Evolutionary conservation across 2,888 invertebrate genomes (phyloP).

Genomic region (Notodonta dromedarius): DNA sequence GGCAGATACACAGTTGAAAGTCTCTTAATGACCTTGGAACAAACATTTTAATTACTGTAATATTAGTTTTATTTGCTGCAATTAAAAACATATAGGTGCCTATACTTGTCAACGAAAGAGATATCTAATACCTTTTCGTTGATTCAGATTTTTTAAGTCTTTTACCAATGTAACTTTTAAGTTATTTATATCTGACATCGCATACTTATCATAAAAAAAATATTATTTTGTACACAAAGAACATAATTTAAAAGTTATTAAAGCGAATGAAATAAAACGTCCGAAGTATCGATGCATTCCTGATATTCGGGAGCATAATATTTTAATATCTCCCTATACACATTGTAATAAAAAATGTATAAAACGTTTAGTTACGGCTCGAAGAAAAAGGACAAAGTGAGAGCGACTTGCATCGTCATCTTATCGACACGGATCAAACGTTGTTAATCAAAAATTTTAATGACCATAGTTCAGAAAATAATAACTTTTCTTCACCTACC

Average conservation of each 20-base stretch:
- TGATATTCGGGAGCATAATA: constrained; percentile 65
- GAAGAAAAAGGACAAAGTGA: constrained; percentile 72
- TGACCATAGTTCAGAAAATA: constrained; percentile 84
- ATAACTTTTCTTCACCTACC: constrained; percentile 77
- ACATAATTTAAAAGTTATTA: constrained; percentile 43
- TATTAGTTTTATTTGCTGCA: too few species aligned
- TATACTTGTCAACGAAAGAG: too few species aligned
- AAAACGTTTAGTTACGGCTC: constrained; percentile 78
- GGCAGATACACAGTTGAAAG: too few species aligned
- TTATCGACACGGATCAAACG: constrained; percentile 81
- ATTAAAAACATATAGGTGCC: too few species aligned
- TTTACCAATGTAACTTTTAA: background rate
- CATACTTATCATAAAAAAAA: constrained; percentile 28
- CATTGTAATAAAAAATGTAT: constrained; percentile 66
- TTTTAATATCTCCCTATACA: constrained; percentile 66
- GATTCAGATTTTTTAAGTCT: background rate
- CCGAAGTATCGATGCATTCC: constrained; percentile 57
- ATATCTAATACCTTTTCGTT: background rate
- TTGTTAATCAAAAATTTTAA: constrained; percentile 84
- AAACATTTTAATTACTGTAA: too few species aligned
- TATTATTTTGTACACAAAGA: constrained; percentile 21
- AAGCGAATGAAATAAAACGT: constrained; percentile 43
- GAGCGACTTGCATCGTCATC: constrained; percentile 75
- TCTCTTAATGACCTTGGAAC: too few species aligned
- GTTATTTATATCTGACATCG: constrained; percentile 14